phyloP scores from a whole-genome alignment of 92 coral and sea anemone species.

The Zoanthus gigantus region DNA sequence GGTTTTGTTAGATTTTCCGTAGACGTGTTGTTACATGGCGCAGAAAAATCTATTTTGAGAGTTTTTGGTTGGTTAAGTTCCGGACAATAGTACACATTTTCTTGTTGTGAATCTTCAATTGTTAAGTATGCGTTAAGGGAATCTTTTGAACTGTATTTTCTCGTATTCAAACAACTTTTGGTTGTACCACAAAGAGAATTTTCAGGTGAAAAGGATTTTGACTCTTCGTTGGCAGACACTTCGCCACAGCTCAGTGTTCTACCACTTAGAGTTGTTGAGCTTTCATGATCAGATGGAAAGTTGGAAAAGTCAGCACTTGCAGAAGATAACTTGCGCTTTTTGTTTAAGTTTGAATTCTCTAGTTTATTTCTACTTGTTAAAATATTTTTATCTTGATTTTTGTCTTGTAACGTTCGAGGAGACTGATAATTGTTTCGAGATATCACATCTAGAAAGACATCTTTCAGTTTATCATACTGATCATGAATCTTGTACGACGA shows the following conservation, averaged over 20 bases:
- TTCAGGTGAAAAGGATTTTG: slow-evolving; percentile 21
- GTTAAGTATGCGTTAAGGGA: slow-evolving; percentile 6
- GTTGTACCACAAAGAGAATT: neutral
- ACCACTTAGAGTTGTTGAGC: slow-evolving; percentile 3
- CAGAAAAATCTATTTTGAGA: neutral
- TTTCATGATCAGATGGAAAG: slow-evolving; percentile 56
- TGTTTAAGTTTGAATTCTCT: slow-evolving; percentile 41
- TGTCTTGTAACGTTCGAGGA: slow-evolving; percentile 60
- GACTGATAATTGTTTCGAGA: slow-evolving; percentile 69
- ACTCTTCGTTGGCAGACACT: slow-evolving; percentile 39
- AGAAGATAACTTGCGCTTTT: slow-evolving; percentile 21
- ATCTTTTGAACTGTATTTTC: slow-evolving; percentile 16
- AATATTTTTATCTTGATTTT: slow-evolving; percentile 55
- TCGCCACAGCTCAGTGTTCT: slow-evolving; percentile 58
- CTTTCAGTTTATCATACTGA: slow-evolving; percentile 73
- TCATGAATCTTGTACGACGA: slow-evolving; percentile 61
- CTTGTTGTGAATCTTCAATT: slow-evolving; percentile 19
- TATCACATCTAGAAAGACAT: slow-evolving; percentile 77
- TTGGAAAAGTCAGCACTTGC: slow-evolving; percentile 44
- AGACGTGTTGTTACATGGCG: neutral
- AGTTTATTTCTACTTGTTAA: slow-evolving; percentile 8
- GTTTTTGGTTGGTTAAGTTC: neutral
- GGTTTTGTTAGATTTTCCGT: neutral
- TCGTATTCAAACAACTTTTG: neutral
- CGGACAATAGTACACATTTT: neutral